Percentiles rank a stretch among this genome's conserved stretches.
phyloP scores from a whole-genome alignment of 2,113 vertebrate species.

The Megaptera novaeangliae region DNA sequence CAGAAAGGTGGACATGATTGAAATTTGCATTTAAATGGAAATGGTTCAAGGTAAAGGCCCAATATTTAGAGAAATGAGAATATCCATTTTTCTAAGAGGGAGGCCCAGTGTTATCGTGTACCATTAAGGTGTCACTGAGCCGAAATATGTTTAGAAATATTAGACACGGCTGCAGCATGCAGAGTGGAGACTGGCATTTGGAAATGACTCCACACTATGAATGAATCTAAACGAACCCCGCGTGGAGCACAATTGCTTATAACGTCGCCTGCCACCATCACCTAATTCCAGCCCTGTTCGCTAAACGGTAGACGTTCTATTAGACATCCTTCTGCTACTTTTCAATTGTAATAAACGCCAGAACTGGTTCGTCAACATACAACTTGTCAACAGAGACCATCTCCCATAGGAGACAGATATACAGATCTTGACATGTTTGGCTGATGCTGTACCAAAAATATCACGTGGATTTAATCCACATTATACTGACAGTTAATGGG shows the following conservation, averaged over 20 bases:
- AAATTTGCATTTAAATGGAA: constrained; percentile 89
- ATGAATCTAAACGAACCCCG: constrained; percentile 65
- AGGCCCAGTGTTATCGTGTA: constrained; percentile 79
- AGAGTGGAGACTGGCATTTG: constrained; percentile 74
- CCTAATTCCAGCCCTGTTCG: constrained; percentile 68
- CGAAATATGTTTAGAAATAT: constrained; percentile 85
- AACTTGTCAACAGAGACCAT: not conserved
- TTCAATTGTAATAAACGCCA: constrained; percentile 46
- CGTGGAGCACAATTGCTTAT: constrained; percentile 73
- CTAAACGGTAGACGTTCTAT: constrained; percentile 71
- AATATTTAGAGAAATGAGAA: constrained; percentile 86
- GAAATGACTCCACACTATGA: constrained; percentile 77
- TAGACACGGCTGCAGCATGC: constrained; percentile 72
- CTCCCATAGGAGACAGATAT: constrained; percentile 28
- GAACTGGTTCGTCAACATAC: constrained; percentile 59
- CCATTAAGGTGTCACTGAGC: constrained; percentile 84
- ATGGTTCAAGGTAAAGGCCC: constrained; percentile 83
- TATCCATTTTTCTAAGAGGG: constrained; percentile 86
- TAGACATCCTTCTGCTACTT: constrained; percentile 69
- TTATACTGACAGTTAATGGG: not conserved
- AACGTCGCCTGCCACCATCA: constrained; percentile 70
- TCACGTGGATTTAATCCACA: constrained; percentile 48
- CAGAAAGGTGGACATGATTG: constrained; percentile 84
- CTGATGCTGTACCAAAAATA: not conserved
- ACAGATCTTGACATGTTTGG: constrained; percentile 58